Base-by-base conservation (phyloP, 2,797 vertebrate genomes). In the Monodelphis domestica region DNA sequence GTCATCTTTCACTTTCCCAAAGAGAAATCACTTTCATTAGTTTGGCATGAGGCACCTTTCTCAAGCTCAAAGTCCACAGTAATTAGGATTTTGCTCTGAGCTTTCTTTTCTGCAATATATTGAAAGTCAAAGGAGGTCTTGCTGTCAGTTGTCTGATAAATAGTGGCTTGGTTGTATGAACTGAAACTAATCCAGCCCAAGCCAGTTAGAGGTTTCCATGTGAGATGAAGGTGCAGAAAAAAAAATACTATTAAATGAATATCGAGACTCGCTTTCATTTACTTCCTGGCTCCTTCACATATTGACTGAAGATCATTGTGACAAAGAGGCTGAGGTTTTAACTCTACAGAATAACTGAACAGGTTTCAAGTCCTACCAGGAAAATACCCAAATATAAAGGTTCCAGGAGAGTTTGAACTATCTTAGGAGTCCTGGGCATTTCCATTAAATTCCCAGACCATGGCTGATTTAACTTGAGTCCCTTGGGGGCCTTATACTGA, bases 1-100 rank as follows among this genome's bases (percentile, higher is more conserved):
- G 92, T 91, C 0, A 1, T 92, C 89, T 97, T 96, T 96, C 87
- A 51, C 59, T 96, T 97, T 97, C 91, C 95, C 92, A 57, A 94
- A 97, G 90, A 97, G 97, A 97, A 97, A 96, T 91, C 93, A 92
- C 94, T 95, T 97, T 54, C 70, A 92, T 97, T 95, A 93, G 70
- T 97, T 97, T 95, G 94, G 55, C 88, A 95, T 63, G 10, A 95
- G 94, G 91, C 52, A 92, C 28, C 33, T 33, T 38, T 50, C 89
- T 54, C 90, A 26, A 91, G 53, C 33, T 55, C 88, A 95, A 51
- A 17, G 53, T 96, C 95, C 57, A 93, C 84, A 95, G 91, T 94
- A 97, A 97, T 97, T 97, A 91, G 54, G 90, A 96, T 96, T 95
- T 95, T 70, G 55, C 89, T 96, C 90, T 90, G 89, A 54, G 53